Percentiles rank a stretch among this genome's conserved stretches.
Conservation (phyloP, 1,140 invertebrate genomes). For the Habropoda laboriosa region DNA sequence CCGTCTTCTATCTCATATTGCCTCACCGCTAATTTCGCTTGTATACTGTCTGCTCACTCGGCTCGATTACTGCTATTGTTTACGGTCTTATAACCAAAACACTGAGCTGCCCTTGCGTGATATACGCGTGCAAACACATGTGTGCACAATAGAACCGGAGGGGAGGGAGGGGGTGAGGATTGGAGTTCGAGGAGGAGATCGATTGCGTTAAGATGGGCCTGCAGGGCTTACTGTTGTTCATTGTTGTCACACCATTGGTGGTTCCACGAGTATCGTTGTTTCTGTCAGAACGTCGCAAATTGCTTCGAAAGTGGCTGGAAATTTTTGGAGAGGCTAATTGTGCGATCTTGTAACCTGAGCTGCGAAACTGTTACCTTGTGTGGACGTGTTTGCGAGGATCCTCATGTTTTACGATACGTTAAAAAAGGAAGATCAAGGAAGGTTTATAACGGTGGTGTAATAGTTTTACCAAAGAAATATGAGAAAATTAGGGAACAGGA, state of each 20-base stretch:
- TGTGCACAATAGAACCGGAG: not conserved
- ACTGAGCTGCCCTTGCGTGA: not conserved
- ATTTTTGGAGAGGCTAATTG: not conserved
- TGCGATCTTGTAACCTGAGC: too few species aligned
- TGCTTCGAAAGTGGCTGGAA: not conserved
- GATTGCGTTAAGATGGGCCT: constrained; percentile 14
- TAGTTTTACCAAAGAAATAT: too few species aligned
- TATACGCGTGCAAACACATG: not conserved
- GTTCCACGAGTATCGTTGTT: not conserved
- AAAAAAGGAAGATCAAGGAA: too few species aligned
- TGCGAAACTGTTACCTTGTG: too few species aligned
- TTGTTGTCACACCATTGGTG: not conserved
- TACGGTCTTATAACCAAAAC: constrained; percentile 15
- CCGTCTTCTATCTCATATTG: not conserved
- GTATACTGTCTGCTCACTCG: not conserved
- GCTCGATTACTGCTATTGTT: constrained; percentile 8
- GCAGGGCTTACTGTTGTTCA: not conserved
- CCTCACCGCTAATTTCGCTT: not conserved
- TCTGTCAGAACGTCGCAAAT: not conserved
- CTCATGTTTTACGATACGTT: too few species aligned
- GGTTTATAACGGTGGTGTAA: too few species aligned
- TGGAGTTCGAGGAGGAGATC: not conserved
- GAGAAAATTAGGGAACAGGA: too few species aligned
- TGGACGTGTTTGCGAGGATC: too few species aligned
- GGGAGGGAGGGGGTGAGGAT: not conserved